phyloP scores from a whole-genome alignment of 2,113 vertebrate genomes.

The Helogale parvula region DNA sequence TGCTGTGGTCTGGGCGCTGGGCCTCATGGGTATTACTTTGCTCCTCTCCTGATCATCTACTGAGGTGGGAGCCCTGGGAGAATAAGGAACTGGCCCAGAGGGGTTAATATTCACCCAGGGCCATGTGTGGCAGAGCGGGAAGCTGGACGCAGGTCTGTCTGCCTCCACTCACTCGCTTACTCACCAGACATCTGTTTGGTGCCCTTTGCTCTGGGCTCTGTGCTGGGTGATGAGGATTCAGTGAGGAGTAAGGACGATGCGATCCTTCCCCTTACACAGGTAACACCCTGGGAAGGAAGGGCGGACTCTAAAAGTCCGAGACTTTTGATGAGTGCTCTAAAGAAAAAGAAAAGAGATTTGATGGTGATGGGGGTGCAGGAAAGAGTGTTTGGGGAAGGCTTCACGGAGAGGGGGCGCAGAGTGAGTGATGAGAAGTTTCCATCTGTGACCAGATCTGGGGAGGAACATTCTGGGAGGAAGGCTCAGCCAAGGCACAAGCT shows the following conservation, averaged over 20 bases:
- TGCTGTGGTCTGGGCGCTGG: accelerated
- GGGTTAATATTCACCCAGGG: neutral
- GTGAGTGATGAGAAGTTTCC: neutral
- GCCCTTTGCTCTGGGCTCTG: neutral
- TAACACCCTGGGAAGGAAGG: neutral
- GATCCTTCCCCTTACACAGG: too few species aligned
- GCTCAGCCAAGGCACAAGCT: neutral
- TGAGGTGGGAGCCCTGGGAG: neutral
- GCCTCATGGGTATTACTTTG: neutral
- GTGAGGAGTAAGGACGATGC: neutral
- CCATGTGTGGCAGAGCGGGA: neutral
- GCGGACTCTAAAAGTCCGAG: neutral
- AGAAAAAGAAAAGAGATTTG: too few species aligned
- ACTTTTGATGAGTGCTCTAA: accelerated
- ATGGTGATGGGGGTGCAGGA: neutral
- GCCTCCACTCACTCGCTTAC: neutral
- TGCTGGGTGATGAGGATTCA: too few species aligned
- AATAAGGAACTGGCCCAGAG: neutral
- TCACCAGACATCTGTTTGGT: accelerated
- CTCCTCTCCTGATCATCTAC: neutral
- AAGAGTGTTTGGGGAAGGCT: too few species aligned
- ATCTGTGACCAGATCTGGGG: accelerated
- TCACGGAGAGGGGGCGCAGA: accelerated
- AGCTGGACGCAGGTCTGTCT: neutral
- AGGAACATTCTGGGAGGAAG: accelerated